Evolutionary conservation across 1,140 invertebrate species (phyloP), one percentile per base, ranked within the genome.

Genomic region (Maniola jurtina): DNA sequence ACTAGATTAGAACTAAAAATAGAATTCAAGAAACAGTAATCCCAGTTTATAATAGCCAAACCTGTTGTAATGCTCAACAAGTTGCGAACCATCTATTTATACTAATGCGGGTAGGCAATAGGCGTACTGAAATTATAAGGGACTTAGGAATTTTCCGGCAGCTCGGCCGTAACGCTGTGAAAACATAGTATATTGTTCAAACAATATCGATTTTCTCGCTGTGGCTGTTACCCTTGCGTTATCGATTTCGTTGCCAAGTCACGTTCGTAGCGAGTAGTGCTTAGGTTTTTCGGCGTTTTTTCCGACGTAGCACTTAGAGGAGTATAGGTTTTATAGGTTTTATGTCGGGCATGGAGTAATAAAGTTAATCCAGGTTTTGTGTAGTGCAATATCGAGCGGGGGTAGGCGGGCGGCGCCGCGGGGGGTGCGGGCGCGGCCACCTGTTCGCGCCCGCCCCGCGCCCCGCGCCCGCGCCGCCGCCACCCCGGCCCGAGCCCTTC

Each of bases 351-450:
- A 81, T 71, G 70, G 65, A 73, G 82, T 83, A 86, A 86, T 88
- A 86, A 86, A 86, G 78, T 86, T 85, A 85, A 86, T 86, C 79
- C 84, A 85, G 84, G 81, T 80, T 77, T 76, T 79, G 76, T 81
- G 82, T 83, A 84, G 79, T 80, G 77, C 80, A 83, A 79, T 83
- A 81, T 80, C 70, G 74, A 74, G 77, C 77, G 77, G 77, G 76
- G 73, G 70, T 64, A 64, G 68, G 57, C 68, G 61, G 69, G 71
- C 69, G 47, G 75, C 71, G 78, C 79, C 69, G 79, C 73, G 67
- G 73, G 77, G 76, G 61, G 72, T 56, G 72, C 70, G 68, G 71
- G 70, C 76, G 73, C 75, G 76, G 78, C 83, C 81, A 84, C 83
- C 81, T 83, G 81, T 83, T 80, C 76, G 71, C 72, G 62, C 76